Conservation (phyloP, 2,113 vertebrate genomes). For the Muntiacus reevesi region DNA sequence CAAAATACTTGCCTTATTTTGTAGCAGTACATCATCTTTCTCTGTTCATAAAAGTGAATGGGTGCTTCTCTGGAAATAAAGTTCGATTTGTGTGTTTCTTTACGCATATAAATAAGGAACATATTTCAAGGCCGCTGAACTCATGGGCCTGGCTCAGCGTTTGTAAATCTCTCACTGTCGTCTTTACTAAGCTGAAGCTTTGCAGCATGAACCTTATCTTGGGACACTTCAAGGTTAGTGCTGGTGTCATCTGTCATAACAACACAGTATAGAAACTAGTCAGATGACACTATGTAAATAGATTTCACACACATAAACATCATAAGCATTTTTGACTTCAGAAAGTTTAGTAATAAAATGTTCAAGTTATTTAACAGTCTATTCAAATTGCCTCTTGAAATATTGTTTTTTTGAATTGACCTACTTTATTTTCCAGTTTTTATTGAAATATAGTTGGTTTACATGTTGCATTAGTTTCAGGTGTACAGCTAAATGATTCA, state of each 20-base stretch:
- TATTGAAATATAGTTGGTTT: background rate
- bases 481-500: background rate
- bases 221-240: background rate
- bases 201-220: background rate
- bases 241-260: background rate
- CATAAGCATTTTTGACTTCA: background rate
- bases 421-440: background rate
- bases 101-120: background rate
- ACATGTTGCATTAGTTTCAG: background rate
- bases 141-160: background rate
- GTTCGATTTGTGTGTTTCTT: background rate
- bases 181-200: background rate
- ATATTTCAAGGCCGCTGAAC: background rate
- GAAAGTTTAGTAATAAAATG: background rate
- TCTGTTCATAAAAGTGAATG: background rate
- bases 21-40: background rate
- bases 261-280: background rate
- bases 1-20: background rate
- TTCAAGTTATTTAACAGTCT: background rate
- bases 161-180: background rate
- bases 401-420: background rate
- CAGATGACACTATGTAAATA: background rate
- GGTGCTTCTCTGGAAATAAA: background rate
- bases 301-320: background rate
- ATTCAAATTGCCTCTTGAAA: background rate